Evolutionary conservation across 1,140 invertebrate species (phyloP).

Genomic region (Drosophila sucinea): DNA sequence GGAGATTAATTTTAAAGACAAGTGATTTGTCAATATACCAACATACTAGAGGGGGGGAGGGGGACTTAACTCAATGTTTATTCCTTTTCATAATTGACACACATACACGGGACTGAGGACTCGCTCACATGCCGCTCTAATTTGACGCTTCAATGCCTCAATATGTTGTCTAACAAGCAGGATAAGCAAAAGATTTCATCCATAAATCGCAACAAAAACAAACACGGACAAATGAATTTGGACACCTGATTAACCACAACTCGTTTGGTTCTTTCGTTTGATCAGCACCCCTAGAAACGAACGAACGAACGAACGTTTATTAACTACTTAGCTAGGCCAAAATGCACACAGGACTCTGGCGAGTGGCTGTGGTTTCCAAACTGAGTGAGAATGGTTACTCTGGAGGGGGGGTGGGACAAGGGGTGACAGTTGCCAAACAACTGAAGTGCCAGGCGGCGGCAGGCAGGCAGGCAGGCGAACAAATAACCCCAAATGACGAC

Average conservation of each 20-base stretch:
- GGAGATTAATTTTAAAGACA: conserved; percentile 21
- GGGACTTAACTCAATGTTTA: background rate
- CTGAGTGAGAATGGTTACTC: background rate
- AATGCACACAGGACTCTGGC: conserved; percentile 26
- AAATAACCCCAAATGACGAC: conserved; percentile 26
- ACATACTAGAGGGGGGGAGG: too few species aligned
- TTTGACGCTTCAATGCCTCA: conserved; percentile 50
- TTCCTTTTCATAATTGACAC: conserved; percentile 42
- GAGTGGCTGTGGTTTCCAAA: conserved; percentile 8
- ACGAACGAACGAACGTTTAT: conserved; percentile 42
- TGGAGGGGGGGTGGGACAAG: background rate
- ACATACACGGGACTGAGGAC: background rate
- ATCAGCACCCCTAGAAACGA: conserved; percentile 41
- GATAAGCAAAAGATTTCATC: conserved; percentile 46
- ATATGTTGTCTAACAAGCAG: conserved; percentile 40
- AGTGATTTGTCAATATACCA: conserved; percentile 9
- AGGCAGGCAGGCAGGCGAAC: background rate
- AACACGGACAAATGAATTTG: conserved; percentile 59
- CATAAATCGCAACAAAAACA: conserved; percentile 34
- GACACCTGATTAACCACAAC: conserved; percentile 67
- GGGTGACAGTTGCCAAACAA: conserved; percentile 50
- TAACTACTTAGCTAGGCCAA: conserved; percentile 41
- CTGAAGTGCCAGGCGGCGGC: conserved; percentile 1
- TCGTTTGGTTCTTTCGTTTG: conserved; percentile 44
- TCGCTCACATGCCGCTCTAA: conserved; percentile 26